These are phyloP conservation scores for Hydrocynus forskahlii DNA, from an alignment of 2,797 vertebrate species.

Conservation along the genomic window DNA sequence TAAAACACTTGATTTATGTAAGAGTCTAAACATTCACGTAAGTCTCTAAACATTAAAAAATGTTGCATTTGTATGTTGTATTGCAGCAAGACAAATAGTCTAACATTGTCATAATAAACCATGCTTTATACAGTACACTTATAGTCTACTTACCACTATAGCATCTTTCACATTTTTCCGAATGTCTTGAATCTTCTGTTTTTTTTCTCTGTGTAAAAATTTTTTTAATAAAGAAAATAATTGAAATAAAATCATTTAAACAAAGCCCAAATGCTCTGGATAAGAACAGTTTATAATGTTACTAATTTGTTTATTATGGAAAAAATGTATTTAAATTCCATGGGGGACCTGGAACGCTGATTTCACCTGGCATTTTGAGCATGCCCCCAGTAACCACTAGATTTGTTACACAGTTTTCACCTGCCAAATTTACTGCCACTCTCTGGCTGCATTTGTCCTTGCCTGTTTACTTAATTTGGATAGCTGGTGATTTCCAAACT, in stretches of 20 bases:
- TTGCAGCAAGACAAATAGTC: no score
- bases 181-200: slow-evolving; percentile 99
- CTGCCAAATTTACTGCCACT: no score
- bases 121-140: slow-evolving; percentile 28
- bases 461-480: no score
- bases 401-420: no score
- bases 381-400: no score
- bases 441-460: no score
- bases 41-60: no score
- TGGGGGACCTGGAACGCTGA: no score
- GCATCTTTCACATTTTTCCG: slow-evolving; percentile 99
- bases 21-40: neutral
- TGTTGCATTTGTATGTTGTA: no score
- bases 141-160: slow-evolving; percentile 91
- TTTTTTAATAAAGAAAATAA: slow-evolving; percentile 36
- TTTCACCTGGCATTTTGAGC: no score
- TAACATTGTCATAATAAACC: slow-evolving; percentile 9
- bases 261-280: neutral
- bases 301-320: neutral
- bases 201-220: slow-evolving; percentile 91
- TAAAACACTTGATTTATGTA: slow-evolving; percentile 41
- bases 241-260: neutral
- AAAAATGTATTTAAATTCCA: neutral
- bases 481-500: no score
- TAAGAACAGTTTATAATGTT: neutral